These are phyloP conservation scores for Tragelaphus imberbis DNA, from an alignment of 2,113 vertebrate species.

Conservation along the genomic window DNA sequence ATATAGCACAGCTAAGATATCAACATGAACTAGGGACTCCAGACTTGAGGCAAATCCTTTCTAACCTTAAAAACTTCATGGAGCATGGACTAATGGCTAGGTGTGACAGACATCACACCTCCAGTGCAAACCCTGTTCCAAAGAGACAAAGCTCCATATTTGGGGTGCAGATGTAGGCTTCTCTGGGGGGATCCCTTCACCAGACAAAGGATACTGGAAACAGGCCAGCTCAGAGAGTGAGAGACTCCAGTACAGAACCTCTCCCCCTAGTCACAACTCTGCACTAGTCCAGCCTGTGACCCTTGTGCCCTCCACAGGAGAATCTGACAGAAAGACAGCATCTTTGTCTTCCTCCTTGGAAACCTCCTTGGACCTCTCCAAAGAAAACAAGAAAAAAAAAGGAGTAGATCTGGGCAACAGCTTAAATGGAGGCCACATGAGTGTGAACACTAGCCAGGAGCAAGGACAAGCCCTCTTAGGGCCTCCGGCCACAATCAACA, in stretches of 20 bases:
- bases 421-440: slow-evolving; percentile 36
- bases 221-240: slow-evolving; percentile 88
- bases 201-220: slow-evolving; percentile 83
- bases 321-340: slow-evolving; percentile 68
- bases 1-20: slow-evolving; percentile 96
- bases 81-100: slow-evolving; percentile 95
- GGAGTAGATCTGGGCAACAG: slow-evolving; percentile 49
- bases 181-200: slow-evolving; percentile 83
- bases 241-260: slow-evolving; percentile 83
- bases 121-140: slow-evolving; percentile 92
- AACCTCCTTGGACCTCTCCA: slow-evolving; percentile 79
- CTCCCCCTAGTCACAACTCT: slow-evolving; percentile 85
- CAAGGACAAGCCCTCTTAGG: slow-evolving; percentile 54
- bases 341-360: slow-evolving; percentile 85
- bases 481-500: slow-evolving; percentile 71
- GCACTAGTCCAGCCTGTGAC: slow-evolving; percentile 75
- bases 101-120: slow-evolving; percentile 91
- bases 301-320: slow-evolving; percentile 38
- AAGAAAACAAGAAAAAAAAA: slow-evolving; percentile 69
- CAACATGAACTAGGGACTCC: slow-evolving; percentile 95
- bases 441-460: not conserved
- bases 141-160: slow-evolving; percentile 86
- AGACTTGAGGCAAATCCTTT: slow-evolving; percentile 95
- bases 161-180: slow-evolving; percentile 79
- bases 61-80: slow-evolving; percentile 97